phyloP scores from a whole-genome alignment of 2,113 vertebrate genomes.

The Vidua chalybeata region DNA sequence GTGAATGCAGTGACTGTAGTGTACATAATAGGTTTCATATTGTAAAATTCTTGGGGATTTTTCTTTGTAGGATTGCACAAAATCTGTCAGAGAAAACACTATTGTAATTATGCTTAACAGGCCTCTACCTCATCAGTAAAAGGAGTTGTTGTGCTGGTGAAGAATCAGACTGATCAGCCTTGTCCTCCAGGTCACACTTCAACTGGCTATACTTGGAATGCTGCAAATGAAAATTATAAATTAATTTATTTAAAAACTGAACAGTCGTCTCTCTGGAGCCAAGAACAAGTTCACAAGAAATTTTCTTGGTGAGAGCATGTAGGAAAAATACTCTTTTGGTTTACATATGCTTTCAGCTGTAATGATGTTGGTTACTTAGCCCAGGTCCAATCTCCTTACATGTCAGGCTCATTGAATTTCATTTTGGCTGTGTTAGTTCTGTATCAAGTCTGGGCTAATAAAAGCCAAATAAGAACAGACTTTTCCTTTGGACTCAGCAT shows the following conservation, averaged over 20 bases:
- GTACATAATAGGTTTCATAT: background rate
- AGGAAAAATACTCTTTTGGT: background rate
- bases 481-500: background rate
- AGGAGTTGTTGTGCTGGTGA: constrained; percentile 83
- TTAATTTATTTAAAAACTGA: constrained; percentile 80
- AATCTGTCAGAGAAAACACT: background rate
- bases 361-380: background rate
- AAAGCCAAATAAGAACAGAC: background rate
- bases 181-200: background rate
- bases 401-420: background rate
- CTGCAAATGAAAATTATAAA: constrained; percentile 13
- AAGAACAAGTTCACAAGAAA: constrained; percentile 48
- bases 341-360: background rate
- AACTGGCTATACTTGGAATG: background rate
- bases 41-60: background rate
- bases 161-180: background rate
- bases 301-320: constrained; percentile 75
- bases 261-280: constrained; percentile 65
- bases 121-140: constrained; percentile 71
- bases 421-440: background rate
- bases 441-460: background rate
- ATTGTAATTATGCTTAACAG: constrained; percentile 63
- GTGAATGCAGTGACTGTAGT: background rate
- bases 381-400: background rate
- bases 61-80: background rate